A percentile compares a stretch with the other conserved stretches of the same genome.
Evolutionary conservation across 2,888 invertebrate species (phyloP).

Genomic region (Ennomos fuscantarius): DNA sequence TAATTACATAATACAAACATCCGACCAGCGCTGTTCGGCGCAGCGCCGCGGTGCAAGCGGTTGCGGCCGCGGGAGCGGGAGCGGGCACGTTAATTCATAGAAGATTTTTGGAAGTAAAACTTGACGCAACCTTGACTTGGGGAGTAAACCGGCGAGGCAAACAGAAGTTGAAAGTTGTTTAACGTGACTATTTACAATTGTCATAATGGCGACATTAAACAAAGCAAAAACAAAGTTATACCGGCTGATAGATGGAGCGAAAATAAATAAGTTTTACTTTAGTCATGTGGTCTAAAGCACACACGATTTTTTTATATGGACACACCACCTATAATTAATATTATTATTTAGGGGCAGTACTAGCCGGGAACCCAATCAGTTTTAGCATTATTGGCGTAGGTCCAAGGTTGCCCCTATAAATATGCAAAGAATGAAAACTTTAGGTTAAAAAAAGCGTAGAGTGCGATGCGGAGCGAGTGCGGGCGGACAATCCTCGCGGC

Average conservation of each 20-base stretch:
- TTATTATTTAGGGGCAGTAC: constrained; percentile 29
- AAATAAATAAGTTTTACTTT: too few relatives aligned
- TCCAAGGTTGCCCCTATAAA: constrained; percentile 55
- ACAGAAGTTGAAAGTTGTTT: too few relatives aligned
- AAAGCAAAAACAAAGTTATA: too few relatives aligned
- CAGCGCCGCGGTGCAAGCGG: neutral
- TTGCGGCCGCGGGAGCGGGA: constrained; percentile 2
- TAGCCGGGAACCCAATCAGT: constrained; percentile 66
- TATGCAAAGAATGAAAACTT: constrained; percentile 41
- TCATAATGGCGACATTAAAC: too few relatives aligned
- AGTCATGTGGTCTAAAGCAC: too few relatives aligned
- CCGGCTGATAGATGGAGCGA: too few relatives aligned
- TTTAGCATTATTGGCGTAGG: constrained; percentile 52
- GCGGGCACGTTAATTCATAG: neutral
- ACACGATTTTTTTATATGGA: constrained; percentile 3
- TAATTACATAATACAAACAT: constrained; percentile 20
- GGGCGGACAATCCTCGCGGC: neutral
- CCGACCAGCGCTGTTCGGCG: neutral
- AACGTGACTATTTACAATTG: too few relatives aligned
- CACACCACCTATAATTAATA: constrained; percentile 17
- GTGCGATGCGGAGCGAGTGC: constrained; percentile 33
- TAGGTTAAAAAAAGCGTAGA: constrained; percentile 5
- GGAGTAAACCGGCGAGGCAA: too few relatives aligned
- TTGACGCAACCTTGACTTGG: too few relatives aligned
- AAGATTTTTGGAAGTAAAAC: too few relatives aligned